phyloP scores from a whole-genome alignment of 2,113 vertebrate genomes.

The Tyto alba region DNA sequence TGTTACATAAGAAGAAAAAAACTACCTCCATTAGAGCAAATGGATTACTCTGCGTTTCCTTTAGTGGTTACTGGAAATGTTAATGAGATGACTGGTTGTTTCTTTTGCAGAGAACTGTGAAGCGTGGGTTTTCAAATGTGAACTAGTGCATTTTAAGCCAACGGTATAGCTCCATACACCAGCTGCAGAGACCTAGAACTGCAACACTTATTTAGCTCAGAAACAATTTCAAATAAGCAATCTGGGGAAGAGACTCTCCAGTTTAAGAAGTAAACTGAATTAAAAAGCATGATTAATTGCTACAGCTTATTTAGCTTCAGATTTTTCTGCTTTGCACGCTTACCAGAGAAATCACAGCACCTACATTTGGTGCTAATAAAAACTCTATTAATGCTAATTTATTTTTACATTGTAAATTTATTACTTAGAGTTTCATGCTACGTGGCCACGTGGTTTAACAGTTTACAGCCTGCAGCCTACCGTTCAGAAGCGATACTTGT shows the following conservation, averaged over 20 bases:
- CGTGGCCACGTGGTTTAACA: not conserved
- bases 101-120: conserved; percentile 7
- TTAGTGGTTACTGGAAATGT: not conserved
- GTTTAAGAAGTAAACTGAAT: conserved; percentile 16
- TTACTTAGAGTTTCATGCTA: not conserved
- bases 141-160: not conserved
- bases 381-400: not conserved
- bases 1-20: not conserved
- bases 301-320: conserved; percentile 5
- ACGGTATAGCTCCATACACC: not conserved
- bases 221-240: not conserved
- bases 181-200: not conserved
- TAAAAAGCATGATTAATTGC: conserved; percentile 21
- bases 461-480: not conserved
- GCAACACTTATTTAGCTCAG: not conserved
- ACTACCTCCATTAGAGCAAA: not conserved
- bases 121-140: not conserved
- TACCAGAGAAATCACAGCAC: not conserved
- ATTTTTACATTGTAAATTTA: conserved; percentile 22
- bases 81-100: not conserved
- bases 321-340: not conserved
- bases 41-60: not conserved
- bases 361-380: conserved; percentile 13
- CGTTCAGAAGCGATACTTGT: fast-evolving
- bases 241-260: not conserved